These are phyloP conservation scores for Hycleus cichorii DNA, from an alignment of 1,140 invertebrate species.

Conservation along the genomic window DNA sequence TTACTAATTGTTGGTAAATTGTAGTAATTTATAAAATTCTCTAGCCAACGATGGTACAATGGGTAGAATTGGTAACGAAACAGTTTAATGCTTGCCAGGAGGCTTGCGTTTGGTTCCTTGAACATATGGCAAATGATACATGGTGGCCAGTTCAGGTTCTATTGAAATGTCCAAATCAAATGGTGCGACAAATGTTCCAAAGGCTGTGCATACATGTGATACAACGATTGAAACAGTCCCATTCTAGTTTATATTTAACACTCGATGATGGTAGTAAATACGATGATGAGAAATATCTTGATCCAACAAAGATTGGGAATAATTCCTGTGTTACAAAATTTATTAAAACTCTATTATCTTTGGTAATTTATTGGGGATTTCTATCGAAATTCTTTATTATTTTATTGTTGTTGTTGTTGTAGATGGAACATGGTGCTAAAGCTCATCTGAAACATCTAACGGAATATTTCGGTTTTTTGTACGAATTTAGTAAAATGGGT, in stretches of 20 bases:
- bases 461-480: conserved; percentile 85
- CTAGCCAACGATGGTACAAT: conserved; percentile 89
- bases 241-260: conserved; percentile 66
- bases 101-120: conserved; percentile 87
- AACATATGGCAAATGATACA: conserved; percentile 84
- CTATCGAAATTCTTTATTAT: not conserved
- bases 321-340: conserved; percentile 87
- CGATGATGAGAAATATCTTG: conserved; percentile 55
- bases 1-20: not conserved
- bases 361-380: conserved; percentile 47
- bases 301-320: conserved; percentile 60
- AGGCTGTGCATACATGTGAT: conserved; percentile 90
- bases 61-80: conserved; percentile 91
- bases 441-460: conserved; percentile 79
- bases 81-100: conserved; percentile 87
- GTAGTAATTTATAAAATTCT: conserved; percentile 19
- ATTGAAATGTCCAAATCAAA: conserved; percentile 92
- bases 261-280: conserved; percentile 45
- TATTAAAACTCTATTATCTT: conserved; percentile 77
- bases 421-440: conserved; percentile 83
- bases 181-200: conserved; percentile 91
- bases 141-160: conserved; percentile 91
- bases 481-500: conserved; percentile 92
- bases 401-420: conserved; percentile 10
- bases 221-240: conserved; percentile 66